Evolutionary conservation across 2,113 vertebrate species (phyloP), one percentile per base, ranked within the genome.

Genomic region (Rissa tridactyla): DNA sequence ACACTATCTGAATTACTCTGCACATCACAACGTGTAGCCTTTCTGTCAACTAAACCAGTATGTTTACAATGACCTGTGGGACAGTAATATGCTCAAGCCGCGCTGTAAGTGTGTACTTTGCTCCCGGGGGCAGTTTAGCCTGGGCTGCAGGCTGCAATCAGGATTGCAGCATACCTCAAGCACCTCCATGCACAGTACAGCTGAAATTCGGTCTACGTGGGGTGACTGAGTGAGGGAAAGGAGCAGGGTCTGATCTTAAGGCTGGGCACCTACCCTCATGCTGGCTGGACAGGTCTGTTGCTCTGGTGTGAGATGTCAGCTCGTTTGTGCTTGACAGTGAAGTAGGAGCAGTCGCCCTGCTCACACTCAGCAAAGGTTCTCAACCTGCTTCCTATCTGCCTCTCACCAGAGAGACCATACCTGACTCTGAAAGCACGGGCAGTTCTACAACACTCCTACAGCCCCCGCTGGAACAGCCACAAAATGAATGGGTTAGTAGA

Each of bases 251-350:
- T 79, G 21, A 6, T 22, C 6, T 42, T 22, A 54, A 66, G 20
- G 0, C 14, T 32, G 16, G 15, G 14, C 13, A 22, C 11, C 14
- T 51, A 26, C 22, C 38, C 38, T 34, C 1, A 1, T 49, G 36
- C 54, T 68, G 47, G 15, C 40, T 73, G 64, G 40, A 17, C n/a
- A 55, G 49, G 15, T 47, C 22, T 44, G 26, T 6, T 51, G 40
- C 32, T 54, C 21, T 75, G 55, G 32, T 36, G 42, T 22, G 68
- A 57, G 68, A 8, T 27, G 16, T 9, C 14, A 12, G 23, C 58
- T 61, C 38, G 1, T 55, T 11, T 38, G 21, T 70, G 73, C 58
- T 49, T 4, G 1, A 14, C 34, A 77, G 20, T 0, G 0, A 34
- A 34, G 26, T 29, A 19, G 29, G 4, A 88, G 49, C 38, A 82